Evolutionary conservation across 2,797 vertebrate species (phyloP).

Genomic region (Acestrorhynchus altus): DNA sequence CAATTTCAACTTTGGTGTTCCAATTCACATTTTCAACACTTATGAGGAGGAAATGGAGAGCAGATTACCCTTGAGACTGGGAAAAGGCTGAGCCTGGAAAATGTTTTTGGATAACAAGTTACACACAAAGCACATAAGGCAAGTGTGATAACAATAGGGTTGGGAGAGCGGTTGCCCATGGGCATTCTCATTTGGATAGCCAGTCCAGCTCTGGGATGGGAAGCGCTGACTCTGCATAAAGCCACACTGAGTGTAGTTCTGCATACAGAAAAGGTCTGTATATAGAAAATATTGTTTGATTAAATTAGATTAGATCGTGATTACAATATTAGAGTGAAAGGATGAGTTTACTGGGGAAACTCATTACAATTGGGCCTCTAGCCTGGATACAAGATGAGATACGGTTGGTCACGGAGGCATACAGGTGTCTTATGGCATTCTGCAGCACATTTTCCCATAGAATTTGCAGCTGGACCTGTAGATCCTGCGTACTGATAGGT

Average conservation of each 20-base stretch:
- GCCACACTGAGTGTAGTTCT: neutral
- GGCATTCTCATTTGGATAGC: neutral
- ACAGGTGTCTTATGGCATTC: no score
- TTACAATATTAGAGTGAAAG: no score
- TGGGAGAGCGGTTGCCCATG: neutral
- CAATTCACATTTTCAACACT: conserved; percentile 56
- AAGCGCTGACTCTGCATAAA: conserved; percentile 12
- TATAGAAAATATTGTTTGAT: no score
- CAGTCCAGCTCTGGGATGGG: neutral
- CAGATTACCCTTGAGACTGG: conserved; percentile 54
- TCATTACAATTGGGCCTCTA: no score
- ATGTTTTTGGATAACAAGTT: conserved; percentile 42
- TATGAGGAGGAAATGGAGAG: conserved; percentile 51
- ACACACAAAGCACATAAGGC: conserved; percentile 22
- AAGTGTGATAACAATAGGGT: conserved; percentile 26
- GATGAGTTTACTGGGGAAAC: no score
- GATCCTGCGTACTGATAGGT: no score
- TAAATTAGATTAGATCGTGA: no score
- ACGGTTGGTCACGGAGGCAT: no score
- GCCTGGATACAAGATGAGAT: no score
- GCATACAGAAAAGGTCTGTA: no score
- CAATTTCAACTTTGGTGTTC: conserved; percentile 59
- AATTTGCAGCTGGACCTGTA: no score
- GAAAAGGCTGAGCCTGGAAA: conserved; percentile 60
- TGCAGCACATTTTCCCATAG: no score